Conservation (phyloP, 2,113 vertebrate species). For the Irena cyanogastra region DNA sequence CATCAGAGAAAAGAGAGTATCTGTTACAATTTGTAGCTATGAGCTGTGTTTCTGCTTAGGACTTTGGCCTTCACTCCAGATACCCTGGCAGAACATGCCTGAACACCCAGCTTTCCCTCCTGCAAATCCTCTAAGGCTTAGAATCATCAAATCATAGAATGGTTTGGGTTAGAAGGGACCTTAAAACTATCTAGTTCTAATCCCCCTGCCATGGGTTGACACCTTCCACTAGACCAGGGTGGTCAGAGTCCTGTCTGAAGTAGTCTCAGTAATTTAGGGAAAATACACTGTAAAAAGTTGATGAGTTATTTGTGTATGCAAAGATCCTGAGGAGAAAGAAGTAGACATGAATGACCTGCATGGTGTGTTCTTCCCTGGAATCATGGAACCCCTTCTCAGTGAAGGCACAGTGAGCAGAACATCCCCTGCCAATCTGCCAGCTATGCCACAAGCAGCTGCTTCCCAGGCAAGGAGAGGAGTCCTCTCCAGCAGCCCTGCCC, state of each 20-base stretch:
- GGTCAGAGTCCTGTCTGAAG: not conserved
- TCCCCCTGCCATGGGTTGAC: not conserved
- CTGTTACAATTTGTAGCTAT: not conserved
- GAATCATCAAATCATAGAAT: not conserved
- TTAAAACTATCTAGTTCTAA: not conserved
- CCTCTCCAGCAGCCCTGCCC: not conserved
- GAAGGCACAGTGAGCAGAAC: fast-evolving
- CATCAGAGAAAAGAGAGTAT: not conserved
- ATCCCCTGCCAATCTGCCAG: fast-evolving
- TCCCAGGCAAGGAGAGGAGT: fast-evolving
- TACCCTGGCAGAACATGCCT: not conserved
- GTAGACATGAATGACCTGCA: not conserved
- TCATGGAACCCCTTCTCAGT: fast-evolving
- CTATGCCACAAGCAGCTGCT: fast-evolving
- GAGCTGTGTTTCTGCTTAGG: not conserved
- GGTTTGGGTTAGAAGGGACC: not conserved
- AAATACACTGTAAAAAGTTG: not conserved
- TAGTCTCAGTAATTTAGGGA: not conserved
- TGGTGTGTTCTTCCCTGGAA: not conserved
- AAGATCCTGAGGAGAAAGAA: not conserved
- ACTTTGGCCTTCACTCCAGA: fast-evolving
- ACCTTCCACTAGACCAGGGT: not conserved
- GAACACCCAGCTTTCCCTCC: not conserved
- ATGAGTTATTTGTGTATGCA: too few species aligned
- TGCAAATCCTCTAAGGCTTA: not conserved